phyloP scores from a whole-genome alignment of 2,888 invertebrate genomes.

The Hypena proboscidalis region DNA sequence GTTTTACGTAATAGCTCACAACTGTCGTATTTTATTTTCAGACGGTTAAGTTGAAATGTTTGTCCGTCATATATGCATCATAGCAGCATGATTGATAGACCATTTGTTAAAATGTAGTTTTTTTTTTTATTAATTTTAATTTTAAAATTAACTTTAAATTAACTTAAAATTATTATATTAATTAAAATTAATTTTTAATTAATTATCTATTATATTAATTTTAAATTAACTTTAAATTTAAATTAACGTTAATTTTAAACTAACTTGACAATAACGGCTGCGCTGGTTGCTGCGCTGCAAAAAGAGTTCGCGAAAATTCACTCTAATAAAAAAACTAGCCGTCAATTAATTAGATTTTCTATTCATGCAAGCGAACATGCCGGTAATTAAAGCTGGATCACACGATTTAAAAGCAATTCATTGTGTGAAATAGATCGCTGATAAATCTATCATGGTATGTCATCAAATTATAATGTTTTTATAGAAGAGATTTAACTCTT shows the following conservation, averaged over 20 bases:
- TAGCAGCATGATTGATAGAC: slow-evolving; percentile 9
- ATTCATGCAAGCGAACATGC: slow-evolving; percentile 55
- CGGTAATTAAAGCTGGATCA: slow-evolving; percentile 61
- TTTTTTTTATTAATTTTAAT: no score
- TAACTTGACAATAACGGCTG: slow-evolving; percentile 11
- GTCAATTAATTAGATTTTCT: slow-evolving; percentile 65
- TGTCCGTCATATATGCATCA: slow-evolving; percentile 13
- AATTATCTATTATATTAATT: no score
- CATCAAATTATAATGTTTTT: slow-evolving; percentile 35
- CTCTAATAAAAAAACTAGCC: slow-evolving; percentile 39
- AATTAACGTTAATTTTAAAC: slow-evolving; percentile 9
- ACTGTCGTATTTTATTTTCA: slow-evolving; percentile 29
- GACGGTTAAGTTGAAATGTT: slow-evolving; percentile 44
- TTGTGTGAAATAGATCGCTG: slow-evolving; percentile 51
- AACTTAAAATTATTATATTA: slow-evolving; percentile 11
- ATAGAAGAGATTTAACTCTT: slow-evolving; percentile 30
- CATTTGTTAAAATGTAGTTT: slow-evolving; percentile 10
- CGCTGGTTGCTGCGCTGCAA: slow-evolving; percentile 15
- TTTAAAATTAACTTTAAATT: slow-evolving; percentile 9
- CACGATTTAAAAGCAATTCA: slow-evolving; percentile 59
- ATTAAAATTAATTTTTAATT: no score
- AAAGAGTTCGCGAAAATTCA: slow-evolving; percentile 26
- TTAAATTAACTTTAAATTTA: no score
- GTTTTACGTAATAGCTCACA: slow-evolving; percentile 44
- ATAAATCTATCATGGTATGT: slow-evolving; percentile 48